Base-by-base conservation (phyloP, 2,888 invertebrate genomes). In the Meghimatium bilineatum region DNA sequence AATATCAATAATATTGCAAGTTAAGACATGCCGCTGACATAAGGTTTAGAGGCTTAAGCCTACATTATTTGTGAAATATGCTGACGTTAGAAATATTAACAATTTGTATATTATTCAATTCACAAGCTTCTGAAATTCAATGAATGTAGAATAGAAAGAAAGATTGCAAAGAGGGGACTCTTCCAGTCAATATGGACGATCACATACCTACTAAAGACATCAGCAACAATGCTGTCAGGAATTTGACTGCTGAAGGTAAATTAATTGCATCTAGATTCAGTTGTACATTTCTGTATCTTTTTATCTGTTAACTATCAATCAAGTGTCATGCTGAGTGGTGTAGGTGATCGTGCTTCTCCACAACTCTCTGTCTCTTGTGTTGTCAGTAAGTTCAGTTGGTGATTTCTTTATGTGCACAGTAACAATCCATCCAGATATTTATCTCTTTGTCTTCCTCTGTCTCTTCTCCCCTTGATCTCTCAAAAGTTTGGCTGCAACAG, bases 171-270 rank as follows among this genome's bases (percentile, higher is more conserved):
- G 14, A 34, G 74, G 23, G 32, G 17, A 49, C 23, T n/a, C 34
- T 52, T 49, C 29, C 32, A 8, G 26, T 12, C 44, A 44, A 12
- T 12, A 85, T 83, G 63, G 86, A 87, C 66, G 87, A 87, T 63
- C 34, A 77, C 3, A 86, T 87, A 66, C 87, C 87, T 26, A 86
- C 84, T 14, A 84, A 75, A 67, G 87, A 87, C 52, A 85, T 81
- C 44, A 86, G 86, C 82, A 86, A 86, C 82, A 87, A 85, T 81
- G 87, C 87, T 44, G 38, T 81, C 38, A 85, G 69, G 60, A 79
- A 76, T 75, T 56, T 82, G 29, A 81, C 84, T 75, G 67, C 29
- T 49, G 72, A 82, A 75, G 77, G 80, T 83, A 77, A 69, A 12
- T 29, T 14, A 14, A 32, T 32, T 32, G 20, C 32, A 12, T 29